Evolutionary conservation across 2,113 vertebrate species (phyloP), one percentile per base, ranked within the genome.

Genomic region (Antennarius striatus): DNA sequence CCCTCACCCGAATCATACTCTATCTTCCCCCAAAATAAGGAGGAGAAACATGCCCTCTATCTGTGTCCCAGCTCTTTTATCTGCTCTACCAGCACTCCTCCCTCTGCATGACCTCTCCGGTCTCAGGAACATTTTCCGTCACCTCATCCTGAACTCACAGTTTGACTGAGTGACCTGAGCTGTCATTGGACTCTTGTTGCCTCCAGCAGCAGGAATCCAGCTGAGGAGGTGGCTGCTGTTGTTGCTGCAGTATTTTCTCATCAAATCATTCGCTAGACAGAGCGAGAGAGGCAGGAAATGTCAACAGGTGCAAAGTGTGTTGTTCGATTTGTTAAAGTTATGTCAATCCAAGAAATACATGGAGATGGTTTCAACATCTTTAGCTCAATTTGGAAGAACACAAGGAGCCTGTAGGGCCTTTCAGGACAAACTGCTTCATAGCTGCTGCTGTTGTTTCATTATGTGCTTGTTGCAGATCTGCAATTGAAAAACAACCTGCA

Each of bases 121-220:
- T 65, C 3, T 12, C 28, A 15, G 58, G 56, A 11, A 71, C 45
- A 47, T 68, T 47, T 80, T 36, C 73, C 13, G 63, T 15, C 5
- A 43, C 73, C 58, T 13, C 0, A 9, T 22, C 22, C 22, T 46
- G 22, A 63, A 46, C 66, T 69, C 59, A 4, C 54, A 58, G 73
- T 71, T 55, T 82, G 79, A 77, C 59, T 36, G 55, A 12, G 46
- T 54, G 78, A 69, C 78, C 73, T 0, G 8, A 62, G 75, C 51
- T 1, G 46, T 32, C 36, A 36, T 32, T 36, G 16, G 39, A 59
- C 58, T n/a, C 40, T 50, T 48, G 47, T 11, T 1, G 68, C 75
- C 72, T 58, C 52, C 52, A 9, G 80, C 63, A 49, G 61, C 58
- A 12, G 12, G 36, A 39, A 32, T 57, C 53, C 48, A 12, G 54